Conservation (phyloP, 1,140 invertebrate genomes). For the Holotrichia oblita region DNA sequence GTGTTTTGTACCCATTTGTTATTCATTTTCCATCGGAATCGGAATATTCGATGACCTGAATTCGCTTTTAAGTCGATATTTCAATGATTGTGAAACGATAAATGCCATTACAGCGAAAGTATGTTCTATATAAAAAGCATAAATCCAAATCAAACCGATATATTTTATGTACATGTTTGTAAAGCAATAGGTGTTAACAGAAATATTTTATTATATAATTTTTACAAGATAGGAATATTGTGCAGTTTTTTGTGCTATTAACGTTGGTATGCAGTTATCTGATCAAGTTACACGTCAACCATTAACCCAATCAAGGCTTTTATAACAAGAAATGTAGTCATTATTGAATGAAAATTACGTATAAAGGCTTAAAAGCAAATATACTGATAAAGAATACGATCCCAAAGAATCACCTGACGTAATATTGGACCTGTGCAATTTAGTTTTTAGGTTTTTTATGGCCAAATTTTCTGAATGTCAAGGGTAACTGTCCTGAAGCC, state of each 20-base stretch:
- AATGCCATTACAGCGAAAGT: not conserved
- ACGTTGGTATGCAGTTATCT: not conserved
- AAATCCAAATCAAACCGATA: not conserved
- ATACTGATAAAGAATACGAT: too few relatives aligned
- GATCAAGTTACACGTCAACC: too few relatives aligned
- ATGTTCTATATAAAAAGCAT: not conserved
- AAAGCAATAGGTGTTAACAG: not conserved
- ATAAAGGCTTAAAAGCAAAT: too few relatives aligned
- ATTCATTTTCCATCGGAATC: not conserved
- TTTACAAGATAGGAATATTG: not conserved
- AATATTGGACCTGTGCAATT: too few relatives aligned
- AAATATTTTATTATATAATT: not conserved
- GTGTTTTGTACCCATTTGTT: not conserved
- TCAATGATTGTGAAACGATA: constrained; percentile 5
- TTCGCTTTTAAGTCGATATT: constrained; percentile 8
- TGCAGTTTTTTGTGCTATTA: not conserved
- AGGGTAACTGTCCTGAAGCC: too few relatives aligned
- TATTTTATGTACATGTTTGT: not conserved
- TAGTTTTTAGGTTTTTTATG: too few relatives aligned
- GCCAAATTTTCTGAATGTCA: too few relatives aligned
- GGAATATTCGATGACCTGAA: constrained; percentile 5
- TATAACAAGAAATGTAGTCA: too few relatives aligned
- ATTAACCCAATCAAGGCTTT: too few relatives aligned
- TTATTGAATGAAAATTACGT: too few relatives aligned
- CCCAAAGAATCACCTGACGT: too few relatives aligned